Percentiles rank a stretch among this genome's conserved stretches.
phyloP scores from a whole-genome alignment of 2,113 vertebrate species.

The Centropristis striata region DNA sequence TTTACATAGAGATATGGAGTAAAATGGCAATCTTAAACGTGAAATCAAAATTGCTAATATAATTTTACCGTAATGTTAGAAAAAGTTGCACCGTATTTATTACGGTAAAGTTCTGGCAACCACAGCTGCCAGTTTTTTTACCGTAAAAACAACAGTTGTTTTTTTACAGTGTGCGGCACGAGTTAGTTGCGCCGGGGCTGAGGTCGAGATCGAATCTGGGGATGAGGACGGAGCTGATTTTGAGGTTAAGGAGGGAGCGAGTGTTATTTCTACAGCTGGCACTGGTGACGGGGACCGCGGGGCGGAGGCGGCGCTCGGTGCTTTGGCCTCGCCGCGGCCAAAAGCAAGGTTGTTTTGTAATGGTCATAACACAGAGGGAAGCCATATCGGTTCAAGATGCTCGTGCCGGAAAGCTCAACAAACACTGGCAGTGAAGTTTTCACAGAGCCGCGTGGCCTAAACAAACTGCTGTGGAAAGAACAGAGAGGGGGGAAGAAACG shows the following conservation, averaged over 20 bases:
- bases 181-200: conserved; percentile 25
- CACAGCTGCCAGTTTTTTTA: too few species aligned
- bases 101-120: too few species aligned
- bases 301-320: background rate
- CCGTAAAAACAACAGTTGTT: too few species aligned
- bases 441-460: conserved; percentile 77
- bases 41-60: too few species aligned
- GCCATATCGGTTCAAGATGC: conserved; percentile 76
- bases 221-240: conserved; percentile 10
- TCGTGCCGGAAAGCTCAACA: conserved; percentile 75
- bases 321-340: conserved; percentile 26
- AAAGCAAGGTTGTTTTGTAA: conserved; percentile 62
- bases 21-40: too few species aligned
- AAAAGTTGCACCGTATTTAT: too few species aligned
- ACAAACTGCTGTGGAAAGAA: conserved; percentile 74
- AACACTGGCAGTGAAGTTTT: conserved; percentile 76
- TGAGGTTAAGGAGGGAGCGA: conserved; percentile 30
- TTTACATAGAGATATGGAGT: too few species aligned
- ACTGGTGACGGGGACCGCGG: background rate
- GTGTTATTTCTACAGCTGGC: conserved; percentile 45
- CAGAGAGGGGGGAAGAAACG: conserved; percentile 11
- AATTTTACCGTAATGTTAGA: too few species aligned
- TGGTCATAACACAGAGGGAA: conserved; percentile 69
- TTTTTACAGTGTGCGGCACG: too few species aligned
- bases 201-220: conserved; percentile 7